Base-by-base conservation (phyloP, 2,797 vertebrate genomes). In the Hippocampus kuda region DNA sequence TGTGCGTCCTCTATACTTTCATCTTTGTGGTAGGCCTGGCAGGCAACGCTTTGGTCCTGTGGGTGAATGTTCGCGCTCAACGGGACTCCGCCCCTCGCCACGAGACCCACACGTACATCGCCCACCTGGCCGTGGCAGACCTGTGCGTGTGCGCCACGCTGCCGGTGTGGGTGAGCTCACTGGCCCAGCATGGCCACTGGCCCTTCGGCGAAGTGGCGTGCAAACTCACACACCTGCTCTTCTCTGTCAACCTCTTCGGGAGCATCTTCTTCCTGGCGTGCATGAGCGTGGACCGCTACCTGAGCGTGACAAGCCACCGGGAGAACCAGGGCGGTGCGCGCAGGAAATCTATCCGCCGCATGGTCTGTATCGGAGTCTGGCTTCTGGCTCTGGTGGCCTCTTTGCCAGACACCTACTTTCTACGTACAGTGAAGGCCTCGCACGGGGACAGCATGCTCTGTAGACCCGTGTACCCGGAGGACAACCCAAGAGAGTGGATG, bases 241-340 rank as follows among this genome's bases (percentile, higher is more conserved):
- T 96, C 86, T 95, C 93, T 46, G 94, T 98, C 90, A 99, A 98
- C 89, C 89, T 98, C 67, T 98, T 96, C 1, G 72, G 95, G 75
- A 97, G 95, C 86, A 98, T 98, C 89, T 98, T 97, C 88, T 97
- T 99, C 86, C 86, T 99, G 77, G 91, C 93, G 0, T 97, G 96
- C 87, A 99, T 99, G 96, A 98, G 97, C 0, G 91, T 96, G 75
- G 97, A 99, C 84, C 94, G 95, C 61, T 99, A 98, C 81, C 84
- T 98, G 10, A 94, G 92, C 0, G 85, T 94, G 44, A 85, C 79
- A 8, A 67, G 9, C 60, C 82, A 63, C 1, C n/a, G 70, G 0
- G 84, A 89, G 72, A 78, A 73, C 48, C 88, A 91, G 5, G 85
- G 81, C 51, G 70, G 76, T 1, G 75, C 67, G 51, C 91, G 90